These are phyloP conservation scores for Micronycteris hirsuta DNA, from an alignment of 2,113 vertebrate species.

Conservation along the genomic window DNA sequence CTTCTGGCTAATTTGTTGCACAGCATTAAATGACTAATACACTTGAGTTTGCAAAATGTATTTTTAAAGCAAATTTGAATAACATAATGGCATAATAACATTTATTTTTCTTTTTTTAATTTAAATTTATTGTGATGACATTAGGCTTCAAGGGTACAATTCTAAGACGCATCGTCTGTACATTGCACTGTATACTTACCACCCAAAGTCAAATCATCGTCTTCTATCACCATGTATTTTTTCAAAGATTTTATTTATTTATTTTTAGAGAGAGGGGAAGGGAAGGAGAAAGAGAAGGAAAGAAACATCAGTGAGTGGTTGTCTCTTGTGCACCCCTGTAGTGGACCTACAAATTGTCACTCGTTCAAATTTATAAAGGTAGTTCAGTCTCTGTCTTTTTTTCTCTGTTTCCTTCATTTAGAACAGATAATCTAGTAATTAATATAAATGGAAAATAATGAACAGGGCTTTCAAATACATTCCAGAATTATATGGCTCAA, in stretches of 20 bases:
- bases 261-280: no score
- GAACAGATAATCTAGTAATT: conserved; percentile 38
- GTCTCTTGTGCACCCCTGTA: no score
- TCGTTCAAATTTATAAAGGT: background rate
- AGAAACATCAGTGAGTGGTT: no score
- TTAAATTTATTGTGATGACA: background rate
- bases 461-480: background rate
- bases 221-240: background rate
- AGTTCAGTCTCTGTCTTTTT: background rate
- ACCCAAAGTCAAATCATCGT: background rate
- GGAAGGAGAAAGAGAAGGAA: no score
- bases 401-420: background rate
- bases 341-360: no score
- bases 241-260: no score
- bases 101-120: background rate
- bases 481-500: conserved; percentile 32
- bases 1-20: background rate
- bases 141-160: background rate
- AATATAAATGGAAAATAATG: conserved; percentile 56
- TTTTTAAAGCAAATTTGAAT: background rate
- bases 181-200: background rate
- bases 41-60: background rate
- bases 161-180: background rate
- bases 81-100: background rate
- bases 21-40: background rate